Conservation (phyloP, 2,888 invertebrate genomes). For the Muscina levida region DNA sequence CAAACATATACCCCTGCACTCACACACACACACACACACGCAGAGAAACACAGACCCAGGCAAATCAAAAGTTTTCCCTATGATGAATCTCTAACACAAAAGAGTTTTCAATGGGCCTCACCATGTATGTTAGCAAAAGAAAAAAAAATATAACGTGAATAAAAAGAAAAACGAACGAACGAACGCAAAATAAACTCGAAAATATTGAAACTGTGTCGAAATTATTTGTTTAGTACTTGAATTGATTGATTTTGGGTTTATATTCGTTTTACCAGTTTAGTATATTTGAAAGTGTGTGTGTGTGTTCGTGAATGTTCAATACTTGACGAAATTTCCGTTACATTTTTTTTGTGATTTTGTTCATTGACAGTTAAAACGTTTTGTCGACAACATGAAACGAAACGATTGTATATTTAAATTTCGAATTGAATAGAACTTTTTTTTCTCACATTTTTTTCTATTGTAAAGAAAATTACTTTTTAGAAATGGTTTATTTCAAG, state of each 20-base stretch:
- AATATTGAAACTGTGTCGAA: conserved; percentile 51
- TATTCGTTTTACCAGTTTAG: conserved; percentile 3
- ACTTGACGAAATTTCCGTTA: background rate
- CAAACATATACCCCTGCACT: background rate
- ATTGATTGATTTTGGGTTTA: conserved; percentile 62
- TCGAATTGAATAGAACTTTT: conserved; percentile 6
- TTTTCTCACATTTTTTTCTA: background rate
- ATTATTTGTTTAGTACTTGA: conserved; percentile 61
- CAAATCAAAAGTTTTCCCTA: conserved; percentile 22
- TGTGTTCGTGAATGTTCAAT: background rate
- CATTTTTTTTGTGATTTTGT: conserved; percentile 13
- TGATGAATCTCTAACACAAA: conserved; percentile 23
- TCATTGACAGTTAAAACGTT: background rate
- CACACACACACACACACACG: conserved; percentile 3
- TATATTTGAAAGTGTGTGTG: background rate
- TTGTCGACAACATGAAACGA: conserved; percentile 24
- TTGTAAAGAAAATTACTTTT: background rate
- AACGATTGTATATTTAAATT: conserved; percentile 23
- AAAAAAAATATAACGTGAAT: background rate
- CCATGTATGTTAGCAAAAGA: background rate
- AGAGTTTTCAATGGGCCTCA: conserved; percentile 38
- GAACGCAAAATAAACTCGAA: conserved; percentile 18
- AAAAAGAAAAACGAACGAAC: conserved; percentile 27
- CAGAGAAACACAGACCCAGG: background rate
- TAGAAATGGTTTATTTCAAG: background rate